Base-by-base conservation (phyloP, 2,113 vertebrate genomes). In the Serilophus lunatus region DNA sequence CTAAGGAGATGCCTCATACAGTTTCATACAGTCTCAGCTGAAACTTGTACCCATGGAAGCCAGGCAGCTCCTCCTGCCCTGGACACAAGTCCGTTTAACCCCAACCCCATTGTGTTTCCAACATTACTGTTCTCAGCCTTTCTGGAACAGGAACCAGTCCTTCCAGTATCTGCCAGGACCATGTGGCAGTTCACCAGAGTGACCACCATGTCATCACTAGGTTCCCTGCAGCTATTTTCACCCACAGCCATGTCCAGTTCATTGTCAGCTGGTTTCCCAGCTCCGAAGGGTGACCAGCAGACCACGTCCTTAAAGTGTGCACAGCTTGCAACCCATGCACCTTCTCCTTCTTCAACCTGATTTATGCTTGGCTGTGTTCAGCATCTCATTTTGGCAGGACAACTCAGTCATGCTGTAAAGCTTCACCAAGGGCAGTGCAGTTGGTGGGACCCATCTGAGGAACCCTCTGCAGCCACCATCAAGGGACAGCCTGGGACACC, bases 31-130 rank as follows among this genome's bases (percentile, higher is more conserved):
- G n/a, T 7, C 49, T 18, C 54, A 60, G 42, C 12, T 63, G 36
- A 82, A 82, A 69, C 12, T 29, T 12, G 3, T 6, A 10, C 3
- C 45, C 56, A 12, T 3, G 5, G 18, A 50, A 60, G 3, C 7
- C 71, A 49, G 29, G 6, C 13, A 70, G 33, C 33, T 79, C 51
- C 40, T 84, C 33, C 2, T 82, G 54, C 20, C 40, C 40, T 13
- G 70, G 25, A 24, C 56, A 85, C 26, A 22, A 51, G 25, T 4
- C 28, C 31, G 23, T 71, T 65, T n/a, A 36, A 20, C 18, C 31
- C 7, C 11, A 3, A 18, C 7, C 9, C 23, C 0, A 0, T 3
- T 49, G n/a, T 3, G 7, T 53, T 40, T 64, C 44, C 56, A 25
- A 3, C 1, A 1, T 53, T 28, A 5, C 28, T 4, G 2, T 36